Percentiles rank a stretch among this genome's conserved stretches.
These are phyloP conservation scores for Trichogramma dendrolimi DNA, from an alignment of 2,888 invertebrate genomes.

Conservation along the genomic window DNA sequence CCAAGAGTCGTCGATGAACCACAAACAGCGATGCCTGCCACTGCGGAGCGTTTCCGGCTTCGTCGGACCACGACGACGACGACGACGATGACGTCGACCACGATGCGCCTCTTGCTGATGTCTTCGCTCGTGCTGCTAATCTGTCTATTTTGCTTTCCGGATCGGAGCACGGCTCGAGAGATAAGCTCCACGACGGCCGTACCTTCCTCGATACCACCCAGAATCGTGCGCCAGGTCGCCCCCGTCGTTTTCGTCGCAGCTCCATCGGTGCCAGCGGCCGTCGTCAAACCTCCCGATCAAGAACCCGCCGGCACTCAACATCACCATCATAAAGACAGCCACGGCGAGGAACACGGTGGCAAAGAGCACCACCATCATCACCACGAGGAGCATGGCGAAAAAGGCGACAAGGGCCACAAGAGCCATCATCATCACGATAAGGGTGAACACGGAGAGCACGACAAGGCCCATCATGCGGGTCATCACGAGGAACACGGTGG, in stretches of 20 bases:
- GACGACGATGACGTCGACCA: not conserved
- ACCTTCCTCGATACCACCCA: not conserved
- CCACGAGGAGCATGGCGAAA: slow-evolving; percentile 68
- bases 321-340: slow-evolving; percentile 44
- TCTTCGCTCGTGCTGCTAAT: slow-evolving; percentile 1
- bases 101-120: not conserved
- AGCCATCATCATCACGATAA: slow-evolving; percentile 71
- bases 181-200: not conserved
- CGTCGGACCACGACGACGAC: not conserved
- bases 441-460: slow-evolving; percentile 57
- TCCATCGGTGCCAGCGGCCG: not conserved
- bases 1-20: too few relatives aligned
- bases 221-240: not conserved
- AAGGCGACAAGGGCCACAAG: slow-evolving; percentile 76
- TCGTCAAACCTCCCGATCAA: slow-evolving; percentile 3
- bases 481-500: slow-evolving; percentile 64
- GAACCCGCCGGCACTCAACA: slow-evolving; percentile 6
- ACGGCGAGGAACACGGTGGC: slow-evolving; percentile 66
- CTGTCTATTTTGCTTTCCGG: not conserved
- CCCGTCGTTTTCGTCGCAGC: not conserved
- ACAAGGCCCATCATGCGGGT: slow-evolving; percentile 58
- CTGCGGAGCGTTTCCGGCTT: too few relatives aligned
- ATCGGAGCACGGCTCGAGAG: too few relatives aligned
- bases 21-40: too few relatives aligned
- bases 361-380: slow-evolving; percentile 66